Evolutionary conservation across 1,140 invertebrate species (phyloP), one percentile per base, ranked within the genome.

Genomic region (Adoxophyes honmai): DNA sequence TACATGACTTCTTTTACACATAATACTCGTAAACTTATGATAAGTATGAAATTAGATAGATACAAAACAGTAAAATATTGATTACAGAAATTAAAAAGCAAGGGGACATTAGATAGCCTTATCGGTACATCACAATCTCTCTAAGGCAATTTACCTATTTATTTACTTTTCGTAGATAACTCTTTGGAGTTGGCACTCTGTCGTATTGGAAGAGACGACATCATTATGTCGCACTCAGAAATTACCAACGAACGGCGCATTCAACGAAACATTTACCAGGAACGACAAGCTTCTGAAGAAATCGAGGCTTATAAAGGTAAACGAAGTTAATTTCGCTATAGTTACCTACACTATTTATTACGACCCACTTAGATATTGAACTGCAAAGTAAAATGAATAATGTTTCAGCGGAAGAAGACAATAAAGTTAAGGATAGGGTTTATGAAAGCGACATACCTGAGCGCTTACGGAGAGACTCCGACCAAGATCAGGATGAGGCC

Each of bases 141-240:
- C n/a, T n/a, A n/a, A n/a, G n/a, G n/a, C n/a, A n/a, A n/a, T n/a
- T n/a, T n/a, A n/a, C n/a, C n/a, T 14, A 52, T 6, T 34, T 48
- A 38, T 9, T 14, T 10, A 65, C 75, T 72, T 72, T 66, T 85
- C 68, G 14, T 80, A 93, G 96, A 96, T 54, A 96, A 97, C 76
- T 94, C 93, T 5, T 88, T 99, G 58, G 97, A 98, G 84, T 93
- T 95, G 69, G 97, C 96, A 0, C 89, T 99, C 9, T 94, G 94
- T 72, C 94, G 94, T 68, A 98, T 99, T 55, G 94, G 94, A 48
- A 92, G 97, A 54, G 96, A 98, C 68, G 97, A 99, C 77, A 98
- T 99, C 38, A 96, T 98, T 62, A 93, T 93, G 55, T 95, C 96
- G 63, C 98, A 97, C 82, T 96, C 95, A 68, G 96, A 96, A 73